Evolutionary conservation across 2,113 vertebrate species (phyloP).

Genomic region (Bothrops jararaca): DNA sequence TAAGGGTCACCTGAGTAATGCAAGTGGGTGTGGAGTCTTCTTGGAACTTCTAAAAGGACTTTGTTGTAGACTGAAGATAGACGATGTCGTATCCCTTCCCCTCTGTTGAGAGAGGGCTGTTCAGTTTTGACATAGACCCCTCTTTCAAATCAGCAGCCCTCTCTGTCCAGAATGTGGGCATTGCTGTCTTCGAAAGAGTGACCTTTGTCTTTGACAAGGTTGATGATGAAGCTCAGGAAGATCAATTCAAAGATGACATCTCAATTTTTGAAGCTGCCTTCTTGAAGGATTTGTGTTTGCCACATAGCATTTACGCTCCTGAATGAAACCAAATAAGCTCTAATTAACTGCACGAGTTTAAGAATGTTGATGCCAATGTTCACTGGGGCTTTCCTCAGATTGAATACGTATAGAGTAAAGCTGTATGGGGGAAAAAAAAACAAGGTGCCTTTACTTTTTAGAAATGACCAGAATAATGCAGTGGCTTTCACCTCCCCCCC

Average conservation of each 20-base stretch:
- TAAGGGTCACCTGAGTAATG: too few relatives aligned
- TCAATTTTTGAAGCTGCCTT: neutral
- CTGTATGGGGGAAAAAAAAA: neutral
- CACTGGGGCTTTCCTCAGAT: neutral
- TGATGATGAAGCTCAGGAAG: neutral
- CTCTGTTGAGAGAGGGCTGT: too few relatives aligned
- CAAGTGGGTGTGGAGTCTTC: too few relatives aligned
- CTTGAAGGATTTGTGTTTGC: slow-evolving; percentile 2
- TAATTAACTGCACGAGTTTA: neutral
- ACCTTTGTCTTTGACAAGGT: neutral
- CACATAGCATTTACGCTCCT: neutral
- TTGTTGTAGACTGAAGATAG: too few relatives aligned
- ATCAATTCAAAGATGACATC: neutral
- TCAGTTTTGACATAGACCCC: too few relatives aligned
- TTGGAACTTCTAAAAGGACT: too few relatives aligned
- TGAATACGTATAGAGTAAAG: neutral
- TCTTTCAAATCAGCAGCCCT: too few relatives aligned
- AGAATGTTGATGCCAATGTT: neutral
- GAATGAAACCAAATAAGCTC: neutral
- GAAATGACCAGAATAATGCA: neutral
- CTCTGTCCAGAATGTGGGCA: too few relatives aligned
- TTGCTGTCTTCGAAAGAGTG: too few relatives aligned
- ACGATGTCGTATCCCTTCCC: too few relatives aligned
- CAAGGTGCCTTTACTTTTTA: neutral
- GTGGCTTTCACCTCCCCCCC: too few relatives aligned